Conservation (phyloP, 2,113 vertebrate species). For the Lanius collurio region DNA sequence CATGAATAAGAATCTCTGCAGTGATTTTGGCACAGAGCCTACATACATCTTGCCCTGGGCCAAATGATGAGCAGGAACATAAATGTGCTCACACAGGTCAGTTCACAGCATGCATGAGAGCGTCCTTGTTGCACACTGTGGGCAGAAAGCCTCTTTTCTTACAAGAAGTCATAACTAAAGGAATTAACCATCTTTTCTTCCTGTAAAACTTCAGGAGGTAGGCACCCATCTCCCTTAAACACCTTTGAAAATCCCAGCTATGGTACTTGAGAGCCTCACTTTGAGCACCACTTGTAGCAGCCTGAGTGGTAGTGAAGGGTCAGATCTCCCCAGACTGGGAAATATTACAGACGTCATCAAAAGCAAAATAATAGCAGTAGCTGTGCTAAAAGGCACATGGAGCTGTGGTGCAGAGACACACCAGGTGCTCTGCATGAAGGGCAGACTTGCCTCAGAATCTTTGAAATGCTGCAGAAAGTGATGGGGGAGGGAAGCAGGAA, state of each 20-base stretch:
- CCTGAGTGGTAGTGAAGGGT: background rate
- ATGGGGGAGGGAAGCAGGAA: background rate
- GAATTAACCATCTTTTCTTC: background rate
- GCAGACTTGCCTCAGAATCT: background rate
- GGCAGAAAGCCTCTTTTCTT: background rate
- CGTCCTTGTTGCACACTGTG: fast-evolving
- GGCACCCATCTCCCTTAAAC: background rate
- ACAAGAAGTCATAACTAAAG: background rate
- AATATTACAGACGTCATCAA: background rate
- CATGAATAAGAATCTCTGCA: background rate
- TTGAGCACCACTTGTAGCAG: background rate
- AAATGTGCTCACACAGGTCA: background rate
- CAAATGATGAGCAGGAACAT: background rate
- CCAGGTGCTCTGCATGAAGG: background rate
- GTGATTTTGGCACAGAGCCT: background rate
- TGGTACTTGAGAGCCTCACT: background rate
- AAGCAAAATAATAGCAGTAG: background rate
- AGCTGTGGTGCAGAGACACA: background rate
- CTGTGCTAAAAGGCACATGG: background rate
- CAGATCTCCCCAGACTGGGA: background rate
- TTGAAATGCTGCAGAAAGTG: background rate
- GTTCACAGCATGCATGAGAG: background rate
- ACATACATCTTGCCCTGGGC: background rate
- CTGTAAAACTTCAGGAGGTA: background rate
- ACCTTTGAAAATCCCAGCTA: background rate